Base-by-base conservation (phyloP, 2,888 invertebrate species). In the Drosophila mettleri region DNA sequence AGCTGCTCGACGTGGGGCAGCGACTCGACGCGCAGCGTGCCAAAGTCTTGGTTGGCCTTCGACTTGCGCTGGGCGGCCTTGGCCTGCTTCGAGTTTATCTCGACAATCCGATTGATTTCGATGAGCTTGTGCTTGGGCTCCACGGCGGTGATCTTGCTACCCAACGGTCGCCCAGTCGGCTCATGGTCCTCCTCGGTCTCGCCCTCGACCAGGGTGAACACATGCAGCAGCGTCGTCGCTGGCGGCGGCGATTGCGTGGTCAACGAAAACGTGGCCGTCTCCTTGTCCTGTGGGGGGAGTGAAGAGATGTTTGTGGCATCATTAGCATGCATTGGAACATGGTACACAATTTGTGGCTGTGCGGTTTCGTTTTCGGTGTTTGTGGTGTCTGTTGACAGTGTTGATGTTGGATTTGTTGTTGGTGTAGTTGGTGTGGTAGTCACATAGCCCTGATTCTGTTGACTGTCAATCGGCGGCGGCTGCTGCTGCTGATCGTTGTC, bases 31-130 rank as follows among this genome's bases (percentile, higher is more conserved):
- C 94, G 93, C 22, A 93, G 93, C 1, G 93, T 93, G 88, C 93
- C 91, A 31, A 88, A 74, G 29, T 88, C 94, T 43, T 88, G 84
- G 36, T 86, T 89, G 6, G 87, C 81, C 61, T 94, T 94, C 72
- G 94, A 94, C 69, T 94, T 94, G 9, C 93, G 81, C 20, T 94
- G 93, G 52, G 94, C 93, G 59, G 94, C 93, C 87, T 94, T 94
- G 33, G 94, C 94, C 86, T 94, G 93, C 90, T 95, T 94, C 0
- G 95, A 94, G 36, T 94, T 94, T 1, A 95, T 94, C 92, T 95
- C 95, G 3, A 95, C 94, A 31, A 95, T 94, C 88, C 95, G 93
- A 89, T 94, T 95, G 0, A 96, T 94, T 78, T 95, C 95, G 69
- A 95, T 94, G 18, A 95, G 86, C 90, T 94, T 94, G 79, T 95